Evolutionary conservation across 2,888 invertebrate genomes (phyloP), one percentile per base, ranked within the genome.

Genomic region (Oligia fasciuncula): DNA sequence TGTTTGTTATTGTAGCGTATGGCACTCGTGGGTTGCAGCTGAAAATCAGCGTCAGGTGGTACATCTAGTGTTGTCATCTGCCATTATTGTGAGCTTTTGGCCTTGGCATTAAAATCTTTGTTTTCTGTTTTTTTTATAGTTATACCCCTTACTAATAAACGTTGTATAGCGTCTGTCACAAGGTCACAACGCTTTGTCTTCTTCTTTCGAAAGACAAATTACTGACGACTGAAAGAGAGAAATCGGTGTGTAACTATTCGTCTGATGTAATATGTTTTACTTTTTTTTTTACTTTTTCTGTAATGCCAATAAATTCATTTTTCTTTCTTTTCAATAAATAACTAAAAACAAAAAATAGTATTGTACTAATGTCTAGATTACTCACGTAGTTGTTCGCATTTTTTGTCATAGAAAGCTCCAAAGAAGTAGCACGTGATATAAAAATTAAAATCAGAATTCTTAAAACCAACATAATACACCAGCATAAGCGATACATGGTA

Each of bases 381-480:
- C 92, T 93, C 82, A 93, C 93, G 79, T 91, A 93, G 83, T 91
- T 93, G 62, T 92, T 90, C 9, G 87, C 69, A 76, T 76, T 91
- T 86, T 89, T 92, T 13, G 87, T 67, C 17, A 85, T 79, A 40
- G 90, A 81, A 76, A 90, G 87, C 17, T 86, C 86, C 43, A 29
- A 51, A 63, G 73, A 84, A 66, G 70, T 49, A 35, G 46, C 79
- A 71, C 49, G 71, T 72, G 72, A 87, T 65, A 80, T 54, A 79
- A 81, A 74, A 83, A 87, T 86, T 83, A 87, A 81, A 79, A 86
- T 40, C 0, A 82, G n/a, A 67, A 87, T 79, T 80, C 54, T 81
- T 68, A 81, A 85, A 85, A 86, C 23, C 74, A 81, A 73, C 87
- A 89, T 87, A 62, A 40, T 86, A 75, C 67, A 83, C 83, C 63